phyloP scores from a whole-genome alignment of 2,113 vertebrate species.

The Cairina moschata region DNA sequence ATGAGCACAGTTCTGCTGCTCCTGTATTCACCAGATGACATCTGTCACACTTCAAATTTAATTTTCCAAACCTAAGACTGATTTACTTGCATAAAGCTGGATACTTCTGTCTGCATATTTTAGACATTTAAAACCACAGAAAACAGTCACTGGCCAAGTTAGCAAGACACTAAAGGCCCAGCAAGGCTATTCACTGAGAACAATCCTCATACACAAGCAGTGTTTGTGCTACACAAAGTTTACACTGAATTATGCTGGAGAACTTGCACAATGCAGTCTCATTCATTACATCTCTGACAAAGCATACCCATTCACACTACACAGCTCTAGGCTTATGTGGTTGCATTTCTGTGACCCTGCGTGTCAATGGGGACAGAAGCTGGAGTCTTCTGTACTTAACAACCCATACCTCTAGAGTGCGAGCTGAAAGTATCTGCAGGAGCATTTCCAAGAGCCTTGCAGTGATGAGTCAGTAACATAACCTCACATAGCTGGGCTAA shows the following conservation, averaged over 20 bases:
- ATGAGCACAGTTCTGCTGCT: background rate
- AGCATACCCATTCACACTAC: too few relatives aligned
- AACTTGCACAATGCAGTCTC: background rate
- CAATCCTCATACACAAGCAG: background rate
- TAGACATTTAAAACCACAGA: background rate
- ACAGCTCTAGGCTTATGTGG: rapidly evolving
- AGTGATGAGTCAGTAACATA: background rate
- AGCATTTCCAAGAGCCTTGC: background rate
- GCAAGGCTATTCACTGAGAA: background rate
- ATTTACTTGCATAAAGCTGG: background rate
- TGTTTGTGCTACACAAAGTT: background rate
- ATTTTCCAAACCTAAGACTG: background rate
- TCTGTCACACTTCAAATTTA: background rate
- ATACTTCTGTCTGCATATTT: background rate
- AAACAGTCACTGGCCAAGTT: background rate
- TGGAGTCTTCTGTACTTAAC: background rate
- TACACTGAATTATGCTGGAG: background rate
- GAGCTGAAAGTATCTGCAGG: background rate
- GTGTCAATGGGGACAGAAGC: background rate
- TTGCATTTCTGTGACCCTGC: background rate
- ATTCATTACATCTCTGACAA: background rate
- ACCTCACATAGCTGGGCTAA: background rate
- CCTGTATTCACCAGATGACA: background rate
- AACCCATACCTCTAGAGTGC: background rate
- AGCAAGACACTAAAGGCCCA: background rate